Percentiles rank a stretch among this genome's conserved stretches.
Conservation (phyloP, 2,888 invertebrate genomes). For the Lepidochitona cinerea region DNA sequence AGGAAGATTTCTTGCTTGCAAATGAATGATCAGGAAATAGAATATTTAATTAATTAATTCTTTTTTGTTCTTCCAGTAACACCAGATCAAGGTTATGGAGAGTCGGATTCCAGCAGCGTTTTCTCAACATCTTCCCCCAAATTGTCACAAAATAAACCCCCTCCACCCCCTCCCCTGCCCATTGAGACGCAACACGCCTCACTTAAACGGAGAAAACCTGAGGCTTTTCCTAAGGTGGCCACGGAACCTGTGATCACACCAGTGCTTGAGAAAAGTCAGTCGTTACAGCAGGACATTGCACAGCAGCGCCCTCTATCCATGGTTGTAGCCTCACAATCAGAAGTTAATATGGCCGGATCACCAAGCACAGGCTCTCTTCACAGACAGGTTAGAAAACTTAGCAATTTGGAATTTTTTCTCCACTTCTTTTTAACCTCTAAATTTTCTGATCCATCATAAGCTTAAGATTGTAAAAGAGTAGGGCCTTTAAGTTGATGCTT, state of each 20-base stretch:
- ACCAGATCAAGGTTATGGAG: conserved; percentile 62
- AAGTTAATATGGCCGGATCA: conserved; percentile 63
- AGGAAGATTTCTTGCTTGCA: too few relatives aligned
- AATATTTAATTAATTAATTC: too few relatives aligned
- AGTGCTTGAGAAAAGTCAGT: conserved; percentile 71
- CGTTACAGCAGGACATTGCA: conserved; percentile 69
- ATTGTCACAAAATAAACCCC: conserved; percentile 29
- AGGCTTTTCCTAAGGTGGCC: conserved; percentile 35
- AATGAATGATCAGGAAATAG: too few relatives aligned
- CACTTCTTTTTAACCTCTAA: neutral
- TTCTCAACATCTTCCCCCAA: conserved; percentile 53
- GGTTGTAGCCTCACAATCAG: conserved; percentile 67
- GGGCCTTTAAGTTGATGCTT: too few relatives aligned
- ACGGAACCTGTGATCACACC: conserved; percentile 67
- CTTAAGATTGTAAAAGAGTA: too few relatives aligned
- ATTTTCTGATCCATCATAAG: too few relatives aligned
- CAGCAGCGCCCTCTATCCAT: conserved; percentile 68
- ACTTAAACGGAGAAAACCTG: conserved; percentile 71
- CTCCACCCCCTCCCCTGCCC: conserved; percentile 33
- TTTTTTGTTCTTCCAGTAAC: neutral
- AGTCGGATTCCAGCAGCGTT: conserved; percentile 64
- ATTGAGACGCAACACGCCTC: conserved; percentile 73
- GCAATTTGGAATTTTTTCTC: too few relatives aligned
- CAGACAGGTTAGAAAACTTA: conserved; percentile 62
- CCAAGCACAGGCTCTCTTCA: conserved; percentile 63